Evolutionary conservation across 2,113 vertebrate genomes (phyloP).

Genomic region (Nipponia nippon): DNA sequence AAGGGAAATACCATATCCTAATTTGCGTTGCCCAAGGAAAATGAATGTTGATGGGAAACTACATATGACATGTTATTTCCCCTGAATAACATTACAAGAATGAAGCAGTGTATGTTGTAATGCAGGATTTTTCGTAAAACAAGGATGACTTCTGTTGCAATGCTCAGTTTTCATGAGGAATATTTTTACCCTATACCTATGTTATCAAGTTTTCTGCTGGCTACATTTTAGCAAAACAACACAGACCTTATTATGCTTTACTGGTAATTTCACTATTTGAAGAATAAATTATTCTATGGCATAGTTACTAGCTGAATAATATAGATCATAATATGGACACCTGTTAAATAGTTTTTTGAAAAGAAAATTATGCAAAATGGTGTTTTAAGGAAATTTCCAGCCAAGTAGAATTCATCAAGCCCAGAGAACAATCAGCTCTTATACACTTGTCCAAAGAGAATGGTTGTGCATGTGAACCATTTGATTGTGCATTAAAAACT

Average conservation of each 20-base stretch:
- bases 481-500: background rate
- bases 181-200: background rate
- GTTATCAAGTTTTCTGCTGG: background rate
- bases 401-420: background rate
- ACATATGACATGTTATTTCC: background rate
- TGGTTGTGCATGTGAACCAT: background rate
- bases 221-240: background rate
- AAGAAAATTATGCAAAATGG: background rate
- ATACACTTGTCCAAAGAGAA: background rate
- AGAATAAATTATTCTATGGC: background rate
- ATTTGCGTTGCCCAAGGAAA: background rate
- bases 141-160: background rate
- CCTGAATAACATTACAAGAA: background rate
- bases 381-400: background rate
- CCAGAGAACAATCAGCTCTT: background rate
- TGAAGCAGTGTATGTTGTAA: background rate
- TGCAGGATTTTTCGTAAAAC: background rate
- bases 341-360: background rate
- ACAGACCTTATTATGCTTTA: background rate
- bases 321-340: background rate
- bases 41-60: background rate
- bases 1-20: background rate
- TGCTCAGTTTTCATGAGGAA: background rate
- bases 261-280: background rate
- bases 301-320: background rate